Evolutionary conservation across 2,113 vertebrate species (phyloP).

Genomic region (Hypomesus transpacificus): DNA sequence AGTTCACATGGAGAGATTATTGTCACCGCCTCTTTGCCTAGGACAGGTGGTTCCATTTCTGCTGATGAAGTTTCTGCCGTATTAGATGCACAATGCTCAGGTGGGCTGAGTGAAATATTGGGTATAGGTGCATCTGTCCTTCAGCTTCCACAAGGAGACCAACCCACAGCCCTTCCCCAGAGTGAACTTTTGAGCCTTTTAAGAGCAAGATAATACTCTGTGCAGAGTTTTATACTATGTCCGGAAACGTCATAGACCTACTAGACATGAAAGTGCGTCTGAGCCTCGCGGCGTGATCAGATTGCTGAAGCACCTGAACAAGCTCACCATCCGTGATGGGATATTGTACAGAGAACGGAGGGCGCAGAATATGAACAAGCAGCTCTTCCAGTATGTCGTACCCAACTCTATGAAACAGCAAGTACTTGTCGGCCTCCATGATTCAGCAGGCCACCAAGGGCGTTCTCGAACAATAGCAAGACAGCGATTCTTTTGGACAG

Average conservation of each 20-base stretch:
- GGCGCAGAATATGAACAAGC: no score
- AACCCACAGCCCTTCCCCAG: no score
- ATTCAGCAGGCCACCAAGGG: slow-evolving; percentile 10
- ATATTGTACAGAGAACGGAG: background rate
- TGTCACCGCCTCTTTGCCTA: background rate
- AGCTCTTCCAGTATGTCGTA: background rate
- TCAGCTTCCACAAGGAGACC: no score
- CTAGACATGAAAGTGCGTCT: background rate
- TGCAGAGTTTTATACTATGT: background rate
- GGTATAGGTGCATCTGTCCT: no score
- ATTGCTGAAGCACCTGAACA: slow-evolving; percentile 1
- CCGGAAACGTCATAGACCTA: background rate
- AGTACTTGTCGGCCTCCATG: slow-evolving; percentile 11
- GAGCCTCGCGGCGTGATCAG: background rate
- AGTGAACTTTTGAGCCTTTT: no score
- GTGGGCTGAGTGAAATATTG: no score
- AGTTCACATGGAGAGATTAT: background rate
- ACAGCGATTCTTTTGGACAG: slow-evolving; percentile 20
- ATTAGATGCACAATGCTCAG: no score
- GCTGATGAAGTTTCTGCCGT: no score
- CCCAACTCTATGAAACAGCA: background rate
- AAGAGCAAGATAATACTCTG: background rate
- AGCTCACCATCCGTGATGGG: background rate
- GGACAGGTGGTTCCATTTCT: no score
- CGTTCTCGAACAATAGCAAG: background rate